Conservation (phyloP, 2,888 invertebrate genomes). For the Anticlea derivata region DNA sequence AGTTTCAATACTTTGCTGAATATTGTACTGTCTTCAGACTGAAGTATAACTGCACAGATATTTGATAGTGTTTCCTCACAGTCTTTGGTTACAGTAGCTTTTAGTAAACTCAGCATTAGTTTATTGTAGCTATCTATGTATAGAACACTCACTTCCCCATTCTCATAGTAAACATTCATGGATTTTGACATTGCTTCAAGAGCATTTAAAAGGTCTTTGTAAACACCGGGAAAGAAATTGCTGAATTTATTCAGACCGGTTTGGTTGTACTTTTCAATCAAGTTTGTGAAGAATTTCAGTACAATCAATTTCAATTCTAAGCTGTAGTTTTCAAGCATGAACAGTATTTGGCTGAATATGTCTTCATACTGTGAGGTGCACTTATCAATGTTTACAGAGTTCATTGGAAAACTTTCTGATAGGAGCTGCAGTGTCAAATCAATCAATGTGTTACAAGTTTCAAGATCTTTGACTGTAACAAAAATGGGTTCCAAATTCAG, state of each 20-base stretch:
- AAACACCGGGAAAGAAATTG: slow-evolving; percentile 50
- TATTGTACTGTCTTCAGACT: slow-evolving; percentile 44
- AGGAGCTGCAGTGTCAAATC: slow-evolving; percentile 63
- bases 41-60: slow-evolving; percentile 57
- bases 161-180: slow-evolving; percentile 58
- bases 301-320: slow-evolving; percentile 63
- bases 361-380: slow-evolving; percentile 44
- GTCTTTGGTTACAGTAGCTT: slow-evolving; percentile 40
- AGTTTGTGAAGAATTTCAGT: slow-evolving; percentile 61
- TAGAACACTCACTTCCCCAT: slow-evolving; percentile 54
- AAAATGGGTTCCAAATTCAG: slow-evolving; percentile 70
- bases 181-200: slow-evolving; percentile 58
- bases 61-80: slow-evolving; percentile 45
- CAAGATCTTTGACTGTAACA: slow-evolving; percentile 60
- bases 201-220: slow-evolving; percentile 49
- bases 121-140: slow-evolving; percentile 55
- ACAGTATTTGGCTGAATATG: slow-evolving; percentile 51
- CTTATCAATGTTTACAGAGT: slow-evolving; percentile 55
- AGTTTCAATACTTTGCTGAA: slow-evolving; percentile 59
- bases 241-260: slow-evolving; percentile 52
- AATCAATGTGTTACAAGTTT: slow-evolving; percentile 63
- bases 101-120: slow-evolving; percentile 49
- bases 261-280: slow-evolving; percentile 60
- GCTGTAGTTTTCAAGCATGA: slow-evolving; percentile 63
- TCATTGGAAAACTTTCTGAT: slow-evolving; percentile 62